Evolutionary conservation across 2,888 invertebrate genomes (phyloP).

Genomic region (Drosophila falleni): DNA sequence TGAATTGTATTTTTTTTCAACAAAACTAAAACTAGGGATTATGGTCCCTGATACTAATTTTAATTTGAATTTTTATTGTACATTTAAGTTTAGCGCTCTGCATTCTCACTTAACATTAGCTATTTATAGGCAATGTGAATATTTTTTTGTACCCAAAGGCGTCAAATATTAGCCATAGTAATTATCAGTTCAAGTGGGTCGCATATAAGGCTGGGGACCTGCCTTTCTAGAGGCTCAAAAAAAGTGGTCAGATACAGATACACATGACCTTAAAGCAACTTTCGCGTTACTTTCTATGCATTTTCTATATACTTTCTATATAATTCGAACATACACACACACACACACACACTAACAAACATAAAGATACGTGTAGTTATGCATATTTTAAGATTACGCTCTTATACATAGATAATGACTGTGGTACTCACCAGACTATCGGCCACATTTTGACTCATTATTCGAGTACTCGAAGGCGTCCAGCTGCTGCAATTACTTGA

Average conservation of each 20-base stretch:
- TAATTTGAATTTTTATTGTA: not conserved
- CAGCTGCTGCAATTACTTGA: slow-evolving; percentile 74
- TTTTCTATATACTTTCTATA: slow-evolving; percentile 56
- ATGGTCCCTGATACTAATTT: too few species aligned
- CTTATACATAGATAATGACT: slow-evolving; percentile 11
- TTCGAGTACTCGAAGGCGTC: slow-evolving; percentile 55
- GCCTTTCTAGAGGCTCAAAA: slow-evolving; percentile 12
- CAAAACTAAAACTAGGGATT: too few species aligned
- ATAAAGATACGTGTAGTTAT: too few species aligned
- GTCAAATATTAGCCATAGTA: slow-evolving; percentile 41
- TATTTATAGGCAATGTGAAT: slow-evolving; percentile 36
- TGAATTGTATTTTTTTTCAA: too few species aligned
- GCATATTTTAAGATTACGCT: slow-evolving; percentile 7
- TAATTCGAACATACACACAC: slow-evolving; percentile 9
- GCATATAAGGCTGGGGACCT: slow-evolving; percentile 1
- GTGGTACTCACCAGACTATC: slow-evolving; percentile 85
- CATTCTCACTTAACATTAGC: not conserved
- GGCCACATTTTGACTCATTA: slow-evolving; percentile 86
- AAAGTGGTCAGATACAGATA: slow-evolving; percentile 8
- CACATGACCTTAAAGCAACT: slow-evolving; percentile 42
- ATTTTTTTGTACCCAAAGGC: not conserved
- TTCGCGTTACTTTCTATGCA: slow-evolving; percentile 64
- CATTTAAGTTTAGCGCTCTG: not conserved
- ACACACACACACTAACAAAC: too few species aligned
- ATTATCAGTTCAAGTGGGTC: slow-evolving; percentile 49